phyloP scores from a whole-genome alignment of 2,888 invertebrate genomes.

The Ellobium chinense region DNA sequence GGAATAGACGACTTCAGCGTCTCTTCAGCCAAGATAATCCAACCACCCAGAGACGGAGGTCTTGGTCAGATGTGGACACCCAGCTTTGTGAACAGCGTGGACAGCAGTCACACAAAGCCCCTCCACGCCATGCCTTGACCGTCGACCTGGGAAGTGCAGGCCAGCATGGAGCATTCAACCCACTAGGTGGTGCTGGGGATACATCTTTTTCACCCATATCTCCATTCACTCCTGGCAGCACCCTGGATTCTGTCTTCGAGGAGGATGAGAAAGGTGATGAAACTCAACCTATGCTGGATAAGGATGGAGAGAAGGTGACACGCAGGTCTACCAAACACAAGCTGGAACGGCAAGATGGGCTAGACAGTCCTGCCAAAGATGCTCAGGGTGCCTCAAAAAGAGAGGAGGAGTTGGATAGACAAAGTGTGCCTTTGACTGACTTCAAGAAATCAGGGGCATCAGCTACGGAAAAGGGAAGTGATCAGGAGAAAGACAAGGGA shows the following conservation, averaged over 20 bases:
- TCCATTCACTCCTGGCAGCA: neutral
- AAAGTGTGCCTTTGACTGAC: slow-evolving; percentile 19
- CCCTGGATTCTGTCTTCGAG: slow-evolving; percentile 44
- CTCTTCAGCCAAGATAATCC: slow-evolving; percentile 9
- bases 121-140: slow-evolving; percentile 35
- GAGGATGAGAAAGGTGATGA: slow-evolving; percentile 35
- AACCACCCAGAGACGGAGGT: slow-evolving; percentile 1
- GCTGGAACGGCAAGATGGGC: slow-evolving; percentile 33
- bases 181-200: neutral
- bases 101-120: slow-evolving; percentile 11
- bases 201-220: neutral
- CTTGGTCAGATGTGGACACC: slow-evolving; percentile 43
- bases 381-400: neutral
- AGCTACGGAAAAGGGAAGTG: neutral
- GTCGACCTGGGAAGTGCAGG: slow-evolving; percentile 36
- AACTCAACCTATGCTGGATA: slow-evolving; percentile 14
- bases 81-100: slow-evolving; percentile 38
- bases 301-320: neutral
- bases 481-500: neutral
- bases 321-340: slow-evolving; percentile 8
- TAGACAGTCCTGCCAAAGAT: slow-evolving; percentile 20
- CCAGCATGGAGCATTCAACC: neutral
- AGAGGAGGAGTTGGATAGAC: slow-evolving; percentile 20
- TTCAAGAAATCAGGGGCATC: neutral
- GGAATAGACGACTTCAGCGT: slow-evolving; percentile 39